These are phyloP conservation scores for Trachelus stipa DNA, from an alignment of 2,888 invertebrate species.

Conservation along the genomic window DNA sequence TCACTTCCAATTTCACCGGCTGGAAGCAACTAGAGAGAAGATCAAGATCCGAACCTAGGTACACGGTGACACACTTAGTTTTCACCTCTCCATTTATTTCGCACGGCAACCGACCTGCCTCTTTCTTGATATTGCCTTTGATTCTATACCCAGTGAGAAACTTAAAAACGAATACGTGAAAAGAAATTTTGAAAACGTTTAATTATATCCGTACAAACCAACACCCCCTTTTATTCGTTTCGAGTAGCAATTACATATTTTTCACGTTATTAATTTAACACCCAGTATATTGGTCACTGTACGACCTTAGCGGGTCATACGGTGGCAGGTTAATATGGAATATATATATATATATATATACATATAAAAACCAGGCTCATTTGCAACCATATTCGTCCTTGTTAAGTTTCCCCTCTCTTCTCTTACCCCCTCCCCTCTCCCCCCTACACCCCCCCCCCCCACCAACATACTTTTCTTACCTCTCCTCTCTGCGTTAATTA, in stretches of 20 bases:
- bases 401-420: slow-evolving; percentile 18
- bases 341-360: no score
- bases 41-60: background rate
- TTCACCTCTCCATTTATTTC: no score
- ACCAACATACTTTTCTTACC: slow-evolving; percentile 28
- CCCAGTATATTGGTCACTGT: slow-evolving; percentile 39
- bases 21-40: background rate
- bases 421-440: slow-evolving; percentile 20
- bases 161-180: no score
- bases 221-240: no score
- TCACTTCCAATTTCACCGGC: background rate
- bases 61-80: no score
- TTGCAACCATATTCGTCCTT: background rate
- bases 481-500: slow-evolving; percentile 62
- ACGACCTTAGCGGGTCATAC: slow-evolving; percentile 48
- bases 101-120: no score
- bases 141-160: no score
- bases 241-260: no score
- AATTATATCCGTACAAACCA: no score
- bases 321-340: slow-evolving; percentile 1
- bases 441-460: slow-evolving; percentile 21
- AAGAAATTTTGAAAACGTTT: no score
- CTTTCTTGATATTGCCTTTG: no score
- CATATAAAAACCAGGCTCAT: background rate
- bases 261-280: slow-evolving; percentile 7